These are phyloP conservation scores for Rhynchomys soricoides DNA, from an alignment of 2,113 vertebrate species.

Conservation along the genomic window DNA sequence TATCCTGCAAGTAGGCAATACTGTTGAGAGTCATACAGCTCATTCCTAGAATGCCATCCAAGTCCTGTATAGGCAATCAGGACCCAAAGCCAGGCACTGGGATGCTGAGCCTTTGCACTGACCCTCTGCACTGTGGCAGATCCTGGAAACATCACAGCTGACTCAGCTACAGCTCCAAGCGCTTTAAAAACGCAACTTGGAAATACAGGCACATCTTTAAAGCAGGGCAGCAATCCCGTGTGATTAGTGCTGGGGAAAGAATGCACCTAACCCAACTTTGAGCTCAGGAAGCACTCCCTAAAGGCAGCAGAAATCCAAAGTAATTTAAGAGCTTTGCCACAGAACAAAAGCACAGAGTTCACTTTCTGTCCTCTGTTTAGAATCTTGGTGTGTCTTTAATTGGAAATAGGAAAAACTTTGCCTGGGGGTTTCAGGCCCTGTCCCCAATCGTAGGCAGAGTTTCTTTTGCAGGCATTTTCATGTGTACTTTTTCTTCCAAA, in stretches of 20 bases:
- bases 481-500: neutral
- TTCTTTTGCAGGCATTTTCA: neutral
- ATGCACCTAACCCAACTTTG: neutral
- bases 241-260: neutral
- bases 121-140: neutral
- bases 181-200: neutral
- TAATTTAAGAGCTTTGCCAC: neutral
- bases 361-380: neutral
- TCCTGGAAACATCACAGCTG: neutral
- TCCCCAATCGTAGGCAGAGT: neutral
- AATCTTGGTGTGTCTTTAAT: constrained; percentile 14
- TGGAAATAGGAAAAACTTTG: constrained; percentile 9
- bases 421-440: neutral
- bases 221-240: neutral
- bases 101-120: neutral
- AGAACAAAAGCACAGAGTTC: neutral
- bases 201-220: neutral
- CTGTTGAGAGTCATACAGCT: neutral
- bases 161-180: neutral
- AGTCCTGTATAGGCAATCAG: neutral
- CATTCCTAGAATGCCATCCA: neutral
- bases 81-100: neutral
- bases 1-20: neutral
- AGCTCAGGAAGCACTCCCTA: neutral
- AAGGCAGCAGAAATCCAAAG: neutral